Base-by-base conservation (phyloP, 2,113 vertebrate species). In the Cyprinodon variegatus region DNA sequence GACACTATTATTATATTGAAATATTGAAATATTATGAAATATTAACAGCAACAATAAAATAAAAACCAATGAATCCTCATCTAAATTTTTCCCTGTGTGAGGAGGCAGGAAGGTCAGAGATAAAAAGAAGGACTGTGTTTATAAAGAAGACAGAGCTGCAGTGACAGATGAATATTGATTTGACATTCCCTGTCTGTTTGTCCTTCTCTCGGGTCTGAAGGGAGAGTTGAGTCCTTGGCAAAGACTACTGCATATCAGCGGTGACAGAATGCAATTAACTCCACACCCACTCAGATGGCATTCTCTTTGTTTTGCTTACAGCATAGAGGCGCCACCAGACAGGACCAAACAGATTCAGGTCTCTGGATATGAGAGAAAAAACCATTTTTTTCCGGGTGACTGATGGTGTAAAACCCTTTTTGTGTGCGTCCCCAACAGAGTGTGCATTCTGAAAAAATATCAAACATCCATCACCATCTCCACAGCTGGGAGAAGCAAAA, bases 261-360 rank as follows among this genome's bases (percentile, higher is more conserved):
- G 66, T 85, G 88, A 89, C 83, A 87, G 83, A 85, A 85, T 78
- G 80, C 83, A 76, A 85, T 88, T 87, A 81, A 77, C 74, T 78
- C 68, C 73, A 80, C 78, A 66, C 69, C 84, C 83, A 81, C 76
- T 85, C 77, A 79, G 74, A 88, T 40, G 20, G 59, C 75, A 65
- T 70, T 75, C 71, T 50, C 79, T 78, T 68, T 81, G 73, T 72
- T 85, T 73, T 80, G 72, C 76, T 85, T 74, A 36, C 70, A 81
- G 66, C 70, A 60, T 63, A 68, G 66, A 77, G 65, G 71, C 74
- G 62, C 60, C 67, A 75, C 53, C 81, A 78, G 73, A 84, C 76
- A 66, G 38, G 62, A 57, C 73, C 73, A 79, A 83, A 88, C 76
- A 80, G 65, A 87, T 85, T 74, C 76, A 60, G 71, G 79, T 83